Conservation (phyloP, 1,140 invertebrate genomes). For the Brachionus plicatilis region DNA sequence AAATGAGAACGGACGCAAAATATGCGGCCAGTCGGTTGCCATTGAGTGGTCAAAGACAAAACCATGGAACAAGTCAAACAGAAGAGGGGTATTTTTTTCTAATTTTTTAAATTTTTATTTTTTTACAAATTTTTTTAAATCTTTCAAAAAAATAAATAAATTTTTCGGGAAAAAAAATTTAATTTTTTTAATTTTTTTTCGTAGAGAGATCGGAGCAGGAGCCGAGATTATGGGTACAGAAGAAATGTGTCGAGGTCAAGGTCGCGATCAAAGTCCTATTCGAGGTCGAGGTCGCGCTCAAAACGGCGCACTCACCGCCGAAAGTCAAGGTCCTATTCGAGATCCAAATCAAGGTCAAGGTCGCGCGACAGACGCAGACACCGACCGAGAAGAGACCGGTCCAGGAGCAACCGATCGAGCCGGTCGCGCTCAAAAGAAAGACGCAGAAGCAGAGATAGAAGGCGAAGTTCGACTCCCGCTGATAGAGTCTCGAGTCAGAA, state of each 20-base stretch:
- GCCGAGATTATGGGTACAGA: background rate
- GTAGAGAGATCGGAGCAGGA: background rate
- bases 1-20: constrained; percentile 58
- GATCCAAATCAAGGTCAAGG: background rate
- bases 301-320: background rate
- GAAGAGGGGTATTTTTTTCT: too few relatives aligned
- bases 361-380: background rate
- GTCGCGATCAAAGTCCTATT: background rate
- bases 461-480: background rate
- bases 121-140: too few relatives aligned
- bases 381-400: background rate
- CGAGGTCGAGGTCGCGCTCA: background rate
- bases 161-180: background rate
- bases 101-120: too few relatives aligned
- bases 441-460: background rate
- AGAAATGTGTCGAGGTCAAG: background rate
- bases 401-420: background rate
- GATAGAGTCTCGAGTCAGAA: background rate
- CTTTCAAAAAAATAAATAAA: too few relatives aligned
- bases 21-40: constrained; percentile 55
- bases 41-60: constrained; percentile 57
- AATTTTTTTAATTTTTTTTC: too few relatives aligned
- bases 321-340: background rate
- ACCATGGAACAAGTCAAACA: constrained; percentile 9
- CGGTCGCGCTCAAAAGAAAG: background rate